Conservation (phyloP, 2,888 invertebrate species). For the Agrochola lychnidis region DNA sequence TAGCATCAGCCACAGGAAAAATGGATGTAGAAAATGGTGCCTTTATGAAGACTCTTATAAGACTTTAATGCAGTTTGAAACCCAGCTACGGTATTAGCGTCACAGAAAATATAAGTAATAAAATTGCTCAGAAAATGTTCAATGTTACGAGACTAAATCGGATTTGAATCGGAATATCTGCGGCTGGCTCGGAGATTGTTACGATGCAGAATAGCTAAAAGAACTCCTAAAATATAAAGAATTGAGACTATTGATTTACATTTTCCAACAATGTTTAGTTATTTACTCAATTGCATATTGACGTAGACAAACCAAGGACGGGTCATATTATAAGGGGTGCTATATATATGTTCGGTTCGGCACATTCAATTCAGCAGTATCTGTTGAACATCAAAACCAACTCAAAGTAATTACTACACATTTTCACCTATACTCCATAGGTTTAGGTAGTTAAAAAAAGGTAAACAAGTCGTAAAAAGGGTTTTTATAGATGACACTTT, state of each 20-base stretch:
- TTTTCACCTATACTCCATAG: too few species aligned
- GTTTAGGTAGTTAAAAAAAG: too few species aligned
- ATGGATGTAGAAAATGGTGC: background rate
- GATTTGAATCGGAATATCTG: constrained; percentile 34
- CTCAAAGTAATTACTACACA: background rate
- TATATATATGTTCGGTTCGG: background rate
- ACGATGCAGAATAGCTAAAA: constrained; percentile 12
- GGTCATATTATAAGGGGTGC: background rate
- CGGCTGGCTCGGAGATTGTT: background rate
- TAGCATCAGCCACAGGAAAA: background rate
- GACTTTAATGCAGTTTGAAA: constrained; percentile 1
- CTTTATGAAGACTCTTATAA: background rate
- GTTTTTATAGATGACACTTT: too few species aligned
- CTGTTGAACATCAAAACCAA: background rate
- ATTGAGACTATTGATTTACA: background rate
- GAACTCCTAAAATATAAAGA: background rate
- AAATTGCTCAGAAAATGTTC: constrained; percentile 13
- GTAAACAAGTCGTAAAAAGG: too few species aligned
- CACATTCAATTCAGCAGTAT: background rate
- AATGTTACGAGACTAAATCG: constrained; percentile 18
- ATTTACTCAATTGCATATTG: background rate
- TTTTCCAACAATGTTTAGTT: background rate
- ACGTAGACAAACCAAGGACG: background rate
- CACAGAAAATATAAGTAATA: constrained; percentile 16
- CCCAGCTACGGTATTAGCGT: constrained; percentile 1